phyloP scores from a whole-genome alignment of 2,797 vertebrate species.

The Tragelaphus eurycerus region DNA sequence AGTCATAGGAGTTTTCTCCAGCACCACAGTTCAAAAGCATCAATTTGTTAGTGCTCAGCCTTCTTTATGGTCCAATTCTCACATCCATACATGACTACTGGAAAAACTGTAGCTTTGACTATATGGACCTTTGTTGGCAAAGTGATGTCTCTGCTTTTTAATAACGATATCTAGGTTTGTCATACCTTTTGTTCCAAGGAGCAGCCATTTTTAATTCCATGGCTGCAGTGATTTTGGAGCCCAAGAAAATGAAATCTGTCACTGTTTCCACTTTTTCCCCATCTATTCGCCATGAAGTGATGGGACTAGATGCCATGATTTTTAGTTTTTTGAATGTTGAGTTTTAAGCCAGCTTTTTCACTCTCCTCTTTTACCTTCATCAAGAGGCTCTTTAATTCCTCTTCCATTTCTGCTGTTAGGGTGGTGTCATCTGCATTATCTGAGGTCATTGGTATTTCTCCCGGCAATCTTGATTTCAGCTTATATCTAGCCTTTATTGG shows the following conservation, averaged over 20 bases:
- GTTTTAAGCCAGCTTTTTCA: too few species aligned
- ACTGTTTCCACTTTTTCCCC: not conserved
- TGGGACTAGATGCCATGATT: too few species aligned
- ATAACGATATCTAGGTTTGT: not conserved
- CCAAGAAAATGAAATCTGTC: not conserved
- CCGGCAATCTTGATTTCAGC: too few species aligned
- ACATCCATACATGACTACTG: not conserved
- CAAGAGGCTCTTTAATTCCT: too few species aligned
- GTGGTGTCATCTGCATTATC: too few species aligned
- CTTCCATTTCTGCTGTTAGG: too few species aligned
- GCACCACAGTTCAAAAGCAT: not conserved
- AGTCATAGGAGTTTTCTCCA: not conserved
- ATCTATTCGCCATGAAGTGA: not conserved
- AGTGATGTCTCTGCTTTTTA: not conserved
- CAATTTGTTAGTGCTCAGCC: not conserved
- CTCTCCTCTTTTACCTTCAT: too few species aligned
- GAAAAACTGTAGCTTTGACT: not conserved
- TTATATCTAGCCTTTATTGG: not conserved
- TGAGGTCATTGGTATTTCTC: too few species aligned
- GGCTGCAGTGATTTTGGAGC: not conserved
- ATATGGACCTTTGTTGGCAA: rapidly evolving
- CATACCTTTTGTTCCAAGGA: not conserved
- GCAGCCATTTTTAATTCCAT: not conserved
- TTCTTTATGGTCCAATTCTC: not conserved
- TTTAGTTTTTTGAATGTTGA: too few species aligned